phyloP scores from a whole-genome alignment of 2,888 invertebrate genomes.

The Eupithecia inturbata region DNA sequence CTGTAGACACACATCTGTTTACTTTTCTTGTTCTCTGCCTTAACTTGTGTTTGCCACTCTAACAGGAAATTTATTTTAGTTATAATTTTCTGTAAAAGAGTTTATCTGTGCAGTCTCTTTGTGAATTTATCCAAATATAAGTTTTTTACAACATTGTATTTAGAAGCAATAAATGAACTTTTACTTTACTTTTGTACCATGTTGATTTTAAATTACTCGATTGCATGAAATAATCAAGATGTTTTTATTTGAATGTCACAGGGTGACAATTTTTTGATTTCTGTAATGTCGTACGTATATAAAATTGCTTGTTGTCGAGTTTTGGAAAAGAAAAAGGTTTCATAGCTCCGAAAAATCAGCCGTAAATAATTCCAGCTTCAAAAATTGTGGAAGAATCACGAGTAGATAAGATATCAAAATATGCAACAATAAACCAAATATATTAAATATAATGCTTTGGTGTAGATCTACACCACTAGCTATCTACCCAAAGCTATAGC shows the following conservation, averaged over 20 bases:
- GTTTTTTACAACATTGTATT: too few relatives aligned
- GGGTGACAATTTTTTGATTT: conserved; percentile 51
- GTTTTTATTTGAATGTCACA: background rate
- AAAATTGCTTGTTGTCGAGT: background rate
- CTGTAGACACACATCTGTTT: conserved; percentile 76
- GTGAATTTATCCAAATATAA: too few relatives aligned
- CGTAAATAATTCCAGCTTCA: background rate
- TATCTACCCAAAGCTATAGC: too few relatives aligned
- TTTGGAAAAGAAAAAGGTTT: background rate
- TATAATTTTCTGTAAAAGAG: conserved; percentile 79
- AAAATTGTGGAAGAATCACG: background rate
- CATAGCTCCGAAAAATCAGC: background rate
- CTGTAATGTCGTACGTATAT: conserved; percentile 31
- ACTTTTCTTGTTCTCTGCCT: conserved; percentile 67
- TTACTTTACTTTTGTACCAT: conserved; percentile 4
- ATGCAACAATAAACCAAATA: background rate
- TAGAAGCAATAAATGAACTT: too few relatives aligned
- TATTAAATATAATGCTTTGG: background rate
- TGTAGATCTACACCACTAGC: too few relatives aligned
- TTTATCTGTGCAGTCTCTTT: conserved; percentile 58
- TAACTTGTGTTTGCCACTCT: conserved; percentile 73
- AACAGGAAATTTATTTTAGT: conserved; percentile 83
- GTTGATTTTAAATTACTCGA: conserved; percentile 42
- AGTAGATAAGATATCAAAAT: background rate
- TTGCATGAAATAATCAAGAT: background rate